Base-by-base conservation (phyloP, 2,888 invertebrate genomes). In the Dryobota labecula region DNA sequence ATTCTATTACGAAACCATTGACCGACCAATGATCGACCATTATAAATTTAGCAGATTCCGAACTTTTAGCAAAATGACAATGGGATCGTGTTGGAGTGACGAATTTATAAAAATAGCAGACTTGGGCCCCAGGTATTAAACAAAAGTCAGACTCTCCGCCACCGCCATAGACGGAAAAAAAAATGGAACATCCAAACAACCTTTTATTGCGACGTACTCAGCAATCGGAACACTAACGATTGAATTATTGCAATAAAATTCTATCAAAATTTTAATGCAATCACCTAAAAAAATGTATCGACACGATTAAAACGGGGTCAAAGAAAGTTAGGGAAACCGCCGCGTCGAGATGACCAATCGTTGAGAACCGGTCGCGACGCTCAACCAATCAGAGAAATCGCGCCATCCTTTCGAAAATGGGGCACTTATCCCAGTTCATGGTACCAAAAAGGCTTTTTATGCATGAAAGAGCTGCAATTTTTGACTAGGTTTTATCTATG, bases 301-400 rank as follows among this genome's bases (percentile, higher is more conserved):
- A 85, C 84, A 70, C 74, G 63, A 82, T 84, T 80, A 83, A 85
- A 94, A 91, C 90, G 91, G 87, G 95, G 95, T 94, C 95, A 88
- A 95, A 95, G 95, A 95, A 95, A 95, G 95, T 94, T 94, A 90
- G 92, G 93, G 94, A 94, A 94, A 93, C 90, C 88, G 88, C 87
- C 85, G 84, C 89, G 65, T 27, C 84, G 89, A 90, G 92, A 93
- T 91, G 92, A 89, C 91, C 91, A 90, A 91, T 89, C 88, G 88
- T 79, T 80, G 80, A 80, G 87, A 93, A 94, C 94, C 92, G 92
- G 93, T 92, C 87, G 83, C 78, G 63, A 64, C 65, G 70, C 66
- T 68, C 76, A 45, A 49, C 84, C 85, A 85, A 85, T 83, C 78
- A 77, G 75, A 82, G 79, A 84, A 83, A 84, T 78, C 78, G 83